Percentiles rank a stretch among this genome's conserved stretches.
Evolutionary conservation across 2,113 vertebrate genomes (phyloP).

Genomic region (Xiphophorus couchianus): DNA sequence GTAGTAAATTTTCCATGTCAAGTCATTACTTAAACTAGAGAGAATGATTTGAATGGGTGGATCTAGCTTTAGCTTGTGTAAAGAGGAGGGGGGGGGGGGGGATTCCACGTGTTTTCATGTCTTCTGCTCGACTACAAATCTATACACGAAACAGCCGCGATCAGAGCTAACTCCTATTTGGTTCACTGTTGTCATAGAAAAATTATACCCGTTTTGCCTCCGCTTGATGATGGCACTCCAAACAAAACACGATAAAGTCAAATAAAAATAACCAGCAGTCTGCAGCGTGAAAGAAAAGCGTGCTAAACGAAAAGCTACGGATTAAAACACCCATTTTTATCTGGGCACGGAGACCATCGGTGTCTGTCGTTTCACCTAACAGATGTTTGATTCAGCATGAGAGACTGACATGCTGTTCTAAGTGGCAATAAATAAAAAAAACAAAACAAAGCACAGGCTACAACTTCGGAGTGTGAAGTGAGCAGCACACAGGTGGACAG

Average conservation of each 20-base stretch:
- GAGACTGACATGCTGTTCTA: constrained; percentile 10
- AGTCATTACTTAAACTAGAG: constrained; percentile 56
- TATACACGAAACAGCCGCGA: constrained; percentile 63
- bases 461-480: constrained; percentile 35
- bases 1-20: constrained; percentile 52
- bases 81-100: constrained; percentile 12
- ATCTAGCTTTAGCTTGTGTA: constrained; percentile 72
- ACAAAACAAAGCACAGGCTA: constrained; percentile 38
- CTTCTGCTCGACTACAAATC: constrained; percentile 67
- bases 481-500: constrained; percentile 62
- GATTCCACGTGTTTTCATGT: constrained; percentile 62
- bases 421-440: constrained; percentile 53
- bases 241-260: neutral
- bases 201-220: constrained; percentile 75
- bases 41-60: constrained; percentile 49
- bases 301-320: constrained; percentile 20
- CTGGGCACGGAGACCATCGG: constrained; percentile 52
- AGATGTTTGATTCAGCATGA: constrained; percentile 29
- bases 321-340: constrained; percentile 42
- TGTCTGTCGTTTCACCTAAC: constrained; percentile 37
- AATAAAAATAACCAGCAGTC: constrained; percentile 38
- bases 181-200: constrained; percentile 67
- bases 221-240: constrained; percentile 50
- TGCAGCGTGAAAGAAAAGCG: constrained; percentile 42
- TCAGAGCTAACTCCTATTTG: constrained; percentile 69